Conservation (phyloP, 2,113 vertebrate species). For the Choloepus hoffmanni region DNA sequence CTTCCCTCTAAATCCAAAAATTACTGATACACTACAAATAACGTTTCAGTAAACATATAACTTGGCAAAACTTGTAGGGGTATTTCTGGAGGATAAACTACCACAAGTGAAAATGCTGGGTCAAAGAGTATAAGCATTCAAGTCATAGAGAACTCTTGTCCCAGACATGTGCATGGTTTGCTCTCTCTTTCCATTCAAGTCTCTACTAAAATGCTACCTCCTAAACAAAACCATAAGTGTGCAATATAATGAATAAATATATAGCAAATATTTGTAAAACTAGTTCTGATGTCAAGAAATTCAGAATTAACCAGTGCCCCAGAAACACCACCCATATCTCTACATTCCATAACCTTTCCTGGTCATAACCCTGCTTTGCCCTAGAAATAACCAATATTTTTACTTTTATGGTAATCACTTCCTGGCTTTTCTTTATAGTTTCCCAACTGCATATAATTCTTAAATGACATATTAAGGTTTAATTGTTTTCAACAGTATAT, state of each 20-base stretch:
- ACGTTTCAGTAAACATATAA: no score
- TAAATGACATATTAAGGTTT: neutral
- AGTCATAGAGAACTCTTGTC: neutral
- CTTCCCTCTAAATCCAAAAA: neutral
- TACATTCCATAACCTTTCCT: neutral
- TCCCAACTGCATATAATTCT: neutral
- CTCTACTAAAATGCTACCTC: neutral
- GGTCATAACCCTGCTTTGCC: neutral
- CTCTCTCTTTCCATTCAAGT: neutral
- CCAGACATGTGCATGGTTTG: neutral
- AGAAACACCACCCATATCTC: neutral
- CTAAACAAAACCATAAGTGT: neutral
- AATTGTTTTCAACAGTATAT: neutral
- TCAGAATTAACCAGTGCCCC: neutral
- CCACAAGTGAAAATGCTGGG: neutral
- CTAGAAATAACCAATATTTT: neutral
- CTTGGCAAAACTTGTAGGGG: no score
- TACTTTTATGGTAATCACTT: neutral
- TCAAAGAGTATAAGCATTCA: neutral
- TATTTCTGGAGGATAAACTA: neutral
- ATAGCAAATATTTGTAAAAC: neutral
- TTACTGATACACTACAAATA: neutral
- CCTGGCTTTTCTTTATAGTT: neutral
- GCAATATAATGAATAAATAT: neutral
- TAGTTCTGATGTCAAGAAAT: neutral